Evolutionary conservation across 2,888 invertebrate genomes (phyloP).

Genomic region (Caenorhabditis becei): DNA sequence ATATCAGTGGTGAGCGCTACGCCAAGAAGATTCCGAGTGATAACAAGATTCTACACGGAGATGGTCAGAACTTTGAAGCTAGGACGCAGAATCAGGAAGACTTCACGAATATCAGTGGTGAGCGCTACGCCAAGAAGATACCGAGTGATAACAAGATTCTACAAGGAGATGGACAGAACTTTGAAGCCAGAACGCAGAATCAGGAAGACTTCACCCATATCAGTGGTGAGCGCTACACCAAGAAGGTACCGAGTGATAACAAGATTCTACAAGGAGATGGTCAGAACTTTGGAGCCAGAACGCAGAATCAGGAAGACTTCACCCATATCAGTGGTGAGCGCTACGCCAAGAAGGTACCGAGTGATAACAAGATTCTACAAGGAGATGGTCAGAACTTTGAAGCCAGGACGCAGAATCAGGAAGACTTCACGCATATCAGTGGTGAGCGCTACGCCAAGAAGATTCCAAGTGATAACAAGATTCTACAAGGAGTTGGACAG

Average conservation of each 20-base stretch:
- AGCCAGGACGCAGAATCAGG: conserved; percentile 14
- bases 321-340: conserved; percentile 15
- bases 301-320: conserved; percentile 27
- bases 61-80: conserved; percentile 15
- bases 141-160: conserved; percentile 19
- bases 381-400: conserved; percentile 17
- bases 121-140: conserved; percentile 17
- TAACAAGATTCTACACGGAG: conserved; percentile 19
- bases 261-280: conserved; percentile 21
- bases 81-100: conserved; percentile 23
- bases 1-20: conserved; percentile 15
- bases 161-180: conserved; percentile 18
- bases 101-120: conserved; percentile 12
- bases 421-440: conserved; percentile 30
- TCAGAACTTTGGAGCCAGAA: conserved; percentile 11
- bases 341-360: conserved; percentile 12
- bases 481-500: conserved; percentile 27
- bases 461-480: conserved; percentile 28
- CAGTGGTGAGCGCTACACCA: conserved; percentile 10
- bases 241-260: conserved; percentile 16
- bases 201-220: conserved; percentile 19
- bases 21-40: conserved; percentile 13
- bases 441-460: conserved; percentile 36
- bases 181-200: conserved; percentile 18
- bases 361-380: conserved; percentile 19